Evolutionary conservation across 2,888 invertebrate species (phyloP).

Genomic region (Lepidocyrtoides sp.): DNA sequence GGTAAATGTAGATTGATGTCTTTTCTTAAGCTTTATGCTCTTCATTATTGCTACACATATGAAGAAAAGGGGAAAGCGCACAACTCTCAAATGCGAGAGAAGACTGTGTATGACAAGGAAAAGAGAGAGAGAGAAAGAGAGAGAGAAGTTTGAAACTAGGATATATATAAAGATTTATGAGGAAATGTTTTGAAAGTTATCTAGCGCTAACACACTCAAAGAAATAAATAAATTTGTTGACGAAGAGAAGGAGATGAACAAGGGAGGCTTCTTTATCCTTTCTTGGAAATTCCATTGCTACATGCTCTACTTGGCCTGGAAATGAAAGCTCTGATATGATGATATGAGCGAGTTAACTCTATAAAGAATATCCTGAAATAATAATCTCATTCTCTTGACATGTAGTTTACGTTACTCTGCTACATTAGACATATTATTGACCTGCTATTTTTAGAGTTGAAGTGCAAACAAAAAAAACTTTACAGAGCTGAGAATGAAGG

Average conservation of each 20-base stretch:
- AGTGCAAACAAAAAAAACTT: background rate
- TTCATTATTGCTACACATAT: conserved; percentile 53
- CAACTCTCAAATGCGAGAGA: background rate
- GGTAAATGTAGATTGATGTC: conserved; percentile 76
- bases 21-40: conserved; percentile 68
- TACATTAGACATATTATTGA: background rate
- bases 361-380: background rate
- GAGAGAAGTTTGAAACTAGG: conserved; percentile 45
- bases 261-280: background rate
- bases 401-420: no score
- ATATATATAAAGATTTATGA: conserved; percentile 75
- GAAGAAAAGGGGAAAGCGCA: background rate
- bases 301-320: background rate
- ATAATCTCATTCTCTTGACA: background rate
- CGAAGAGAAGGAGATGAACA: conserved; percentile 10
- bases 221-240: conserved; percentile 62
- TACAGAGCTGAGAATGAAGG: background rate
- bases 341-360: background rate
- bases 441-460: background rate
- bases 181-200: conserved; percentile 66
- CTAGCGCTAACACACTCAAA: conserved; percentile 47
- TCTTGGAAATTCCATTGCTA: background rate
- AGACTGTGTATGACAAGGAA: conserved; percentile 25
- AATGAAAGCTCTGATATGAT: conserved; percentile 15
- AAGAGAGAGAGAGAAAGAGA: no score